Base-by-base conservation (phyloP, 2,113 vertebrate genomes). In the Siniperca knerii region DNA sequence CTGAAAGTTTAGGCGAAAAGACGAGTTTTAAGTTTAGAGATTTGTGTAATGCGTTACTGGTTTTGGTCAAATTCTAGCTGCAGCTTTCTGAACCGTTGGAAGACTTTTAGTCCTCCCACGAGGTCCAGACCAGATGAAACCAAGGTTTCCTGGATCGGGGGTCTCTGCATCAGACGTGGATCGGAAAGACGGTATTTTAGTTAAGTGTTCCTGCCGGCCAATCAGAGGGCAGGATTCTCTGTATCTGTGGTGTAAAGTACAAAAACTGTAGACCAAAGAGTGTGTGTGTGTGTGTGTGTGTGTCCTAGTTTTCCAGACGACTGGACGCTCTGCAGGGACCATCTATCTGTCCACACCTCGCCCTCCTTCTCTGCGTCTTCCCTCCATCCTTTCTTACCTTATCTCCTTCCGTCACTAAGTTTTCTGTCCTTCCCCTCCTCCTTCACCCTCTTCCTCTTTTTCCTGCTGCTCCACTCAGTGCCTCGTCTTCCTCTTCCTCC, bases 241-340 rank as follows among this genome's bases (percentile, higher is more conserved):
- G 13, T 29, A 46, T 60, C 52, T 8, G 37, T 35, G 9, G 15
- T 50, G 58, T 73, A 29, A 20, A 48, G 16, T 16, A 29, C 15
- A 29, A 12, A 50, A 52, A 33, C n/a, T 58, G 57, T 23, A 8
- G 13, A 33, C 29, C 15, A 15, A 50, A 16, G 42, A 68, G 85
- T 46, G 44, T 29, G 68, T 54, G 60, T 55, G 79, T 73, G 23
- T 66, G 46, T 81, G 79, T 46, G 61, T 76, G 60, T 80, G 66
- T 81, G 87, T 85, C 66, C 79, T 11, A 82, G 75, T 89, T 84
- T 84, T 73, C 44, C 58, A 80, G 71, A 58, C 64, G 81, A 67
- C 77, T 76, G 71, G 72, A 69, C 8, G 35, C 37, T 68, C 87
- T 85, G 48, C 75, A 37, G 82, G 82, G 82, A 82, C 58, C 58